phyloP scores from a whole-genome alignment of 2,888 invertebrate genomes.

The Trissolcus brochymenae region DNA sequence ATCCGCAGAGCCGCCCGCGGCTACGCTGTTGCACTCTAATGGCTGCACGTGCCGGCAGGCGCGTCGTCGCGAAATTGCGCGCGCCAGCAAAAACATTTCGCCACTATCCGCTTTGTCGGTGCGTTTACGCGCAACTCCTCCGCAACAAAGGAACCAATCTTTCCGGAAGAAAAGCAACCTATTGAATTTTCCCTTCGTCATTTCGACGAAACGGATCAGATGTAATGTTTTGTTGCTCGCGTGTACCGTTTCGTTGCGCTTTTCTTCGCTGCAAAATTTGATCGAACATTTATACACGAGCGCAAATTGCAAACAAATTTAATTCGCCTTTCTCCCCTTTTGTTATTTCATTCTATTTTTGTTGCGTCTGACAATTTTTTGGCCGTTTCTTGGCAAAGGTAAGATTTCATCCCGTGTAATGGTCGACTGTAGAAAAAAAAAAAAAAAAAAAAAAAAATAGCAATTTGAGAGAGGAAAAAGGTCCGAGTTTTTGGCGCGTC shows the following conservation, averaged over 20 bases:
- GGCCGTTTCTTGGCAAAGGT: too few species aligned
- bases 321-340: too few species aligned
- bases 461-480: conserved; percentile 18
- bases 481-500: conserved; percentile 13
- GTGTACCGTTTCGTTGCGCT: too few species aligned
- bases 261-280: too few species aligned
- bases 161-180: conserved; percentile 15
- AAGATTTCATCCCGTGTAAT: too few species aligned
- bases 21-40: conserved; percentile 38
- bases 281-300: too few species aligned
- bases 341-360: too few species aligned
- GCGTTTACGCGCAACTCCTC: conserved; percentile 29
- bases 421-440: too few species aligned
- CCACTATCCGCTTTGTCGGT: conserved; percentile 34
- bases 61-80: conserved; percentile 46
- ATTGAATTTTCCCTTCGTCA: conserved; percentile 10
- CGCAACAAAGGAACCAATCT: conserved; percentile 30
- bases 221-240: too few species aligned
- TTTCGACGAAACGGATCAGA: background rate
- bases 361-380: too few species aligned
- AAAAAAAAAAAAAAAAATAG: background rate
- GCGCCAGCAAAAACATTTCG: conserved; percentile 44
- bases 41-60: conserved; percentile 50
- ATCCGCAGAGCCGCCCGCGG: conserved; percentile 35
- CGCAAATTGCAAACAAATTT: too few species aligned